Conservation (phyloP, 2,797 vertebrate species). For the Todus mexicanus region DNA sequence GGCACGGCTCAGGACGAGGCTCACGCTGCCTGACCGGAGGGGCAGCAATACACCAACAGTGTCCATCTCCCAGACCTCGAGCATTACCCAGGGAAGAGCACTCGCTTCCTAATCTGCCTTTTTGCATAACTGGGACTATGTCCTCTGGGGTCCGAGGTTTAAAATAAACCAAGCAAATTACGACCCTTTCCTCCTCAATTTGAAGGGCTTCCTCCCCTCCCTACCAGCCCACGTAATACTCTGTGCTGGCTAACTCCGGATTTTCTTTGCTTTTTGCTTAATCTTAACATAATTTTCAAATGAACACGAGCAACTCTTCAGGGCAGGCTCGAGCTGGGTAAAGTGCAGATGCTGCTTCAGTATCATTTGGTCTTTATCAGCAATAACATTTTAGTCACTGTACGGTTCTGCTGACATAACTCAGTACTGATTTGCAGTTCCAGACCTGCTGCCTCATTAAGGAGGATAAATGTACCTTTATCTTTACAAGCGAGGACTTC, state of each 20-base stretch:
- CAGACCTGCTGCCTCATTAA: background rate
- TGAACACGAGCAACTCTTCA: background rate
- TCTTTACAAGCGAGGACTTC: background rate
- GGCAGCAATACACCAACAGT: background rate
- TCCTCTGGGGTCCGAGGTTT: background rate
- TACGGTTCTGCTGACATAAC: background rate
- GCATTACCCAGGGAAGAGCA: background rate
- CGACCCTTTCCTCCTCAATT: background rate
- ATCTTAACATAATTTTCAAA: background rate
- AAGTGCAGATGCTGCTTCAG: background rate
- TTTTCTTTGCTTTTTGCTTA: background rate
- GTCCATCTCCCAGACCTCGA: background rate
- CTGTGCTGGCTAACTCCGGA: background rate
- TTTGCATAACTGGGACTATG: accelerated
- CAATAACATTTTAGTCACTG: background rate
- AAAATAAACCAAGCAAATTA: background rate
- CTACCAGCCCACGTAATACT: background rate
- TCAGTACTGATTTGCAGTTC: background rate
- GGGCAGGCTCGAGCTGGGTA: background rate
- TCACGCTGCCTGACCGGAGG: accelerated
- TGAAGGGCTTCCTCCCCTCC: background rate
- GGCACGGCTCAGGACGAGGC: background rate
- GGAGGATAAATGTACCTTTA: slow-evolving; percentile 3
- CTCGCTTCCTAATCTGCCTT: background rate
- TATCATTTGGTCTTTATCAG: background rate